Evolutionary conservation across 2,113 vertebrate genomes (phyloP).

Genomic region (Prunella fulvescens): DNA sequence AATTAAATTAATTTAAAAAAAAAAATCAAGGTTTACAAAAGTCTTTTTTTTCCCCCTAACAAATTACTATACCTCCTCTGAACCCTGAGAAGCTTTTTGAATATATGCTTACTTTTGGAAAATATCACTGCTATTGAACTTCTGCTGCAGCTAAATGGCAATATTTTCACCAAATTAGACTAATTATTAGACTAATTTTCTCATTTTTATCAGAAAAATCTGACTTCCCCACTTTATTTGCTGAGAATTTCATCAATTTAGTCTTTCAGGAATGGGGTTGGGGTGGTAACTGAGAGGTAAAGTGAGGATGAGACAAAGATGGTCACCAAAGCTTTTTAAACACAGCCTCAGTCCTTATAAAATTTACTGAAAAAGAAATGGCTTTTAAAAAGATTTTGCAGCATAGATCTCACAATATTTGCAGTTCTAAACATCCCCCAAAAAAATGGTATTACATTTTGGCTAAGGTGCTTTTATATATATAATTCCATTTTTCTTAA

Average conservation of each 20-base stretch:
- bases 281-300: not conserved
- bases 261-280: not conserved
- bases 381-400: not conserved
- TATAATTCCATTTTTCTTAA: not conserved
- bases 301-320: not conserved
- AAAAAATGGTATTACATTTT: not conserved
- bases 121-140: not conserved
- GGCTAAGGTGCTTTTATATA: not conserved
- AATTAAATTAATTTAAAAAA: not conserved
- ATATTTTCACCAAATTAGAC: not conserved
- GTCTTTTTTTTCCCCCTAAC: fast-evolving
- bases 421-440: not conserved
- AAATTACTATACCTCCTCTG: not conserved
- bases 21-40: not conserved
- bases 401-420: not conserved
- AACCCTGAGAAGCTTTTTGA: not conserved
- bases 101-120: not conserved
- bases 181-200: not conserved
- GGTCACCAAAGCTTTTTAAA: not conserved
- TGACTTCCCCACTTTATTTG: not conserved
- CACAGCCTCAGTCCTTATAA: not conserved
- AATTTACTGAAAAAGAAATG: not conserved
- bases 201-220: not conserved
- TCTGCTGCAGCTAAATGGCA: not conserved
- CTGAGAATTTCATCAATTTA: not conserved